These are phyloP conservation scores for Alaudala cheleensis DNA, from an alignment of 2,113 vertebrate species.

Conservation along the genomic window DNA sequence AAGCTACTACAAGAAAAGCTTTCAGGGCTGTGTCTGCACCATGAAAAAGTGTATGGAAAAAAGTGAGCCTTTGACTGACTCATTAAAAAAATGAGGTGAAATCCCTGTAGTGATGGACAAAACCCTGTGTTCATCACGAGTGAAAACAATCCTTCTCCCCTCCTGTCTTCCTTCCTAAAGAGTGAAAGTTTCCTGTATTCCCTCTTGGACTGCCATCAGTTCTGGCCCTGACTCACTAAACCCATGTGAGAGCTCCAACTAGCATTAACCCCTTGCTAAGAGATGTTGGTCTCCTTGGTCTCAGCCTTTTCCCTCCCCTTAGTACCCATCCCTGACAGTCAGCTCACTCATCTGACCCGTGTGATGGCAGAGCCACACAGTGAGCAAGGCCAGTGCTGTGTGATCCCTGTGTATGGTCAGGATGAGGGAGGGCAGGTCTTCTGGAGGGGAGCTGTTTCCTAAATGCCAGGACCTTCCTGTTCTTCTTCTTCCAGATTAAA, in stretches of 20 bases:
- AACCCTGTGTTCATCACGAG: neutral
- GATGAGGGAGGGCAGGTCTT: neutral
- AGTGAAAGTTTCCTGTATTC: conserved; percentile 40
- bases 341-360: neutral
- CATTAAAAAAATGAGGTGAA: neutral
- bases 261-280: neutral
- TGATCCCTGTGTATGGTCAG: neutral
- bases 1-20: neutral
- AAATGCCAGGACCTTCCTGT: neutral
- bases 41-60: neutral
- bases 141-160: neutral
- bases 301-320: neutral
- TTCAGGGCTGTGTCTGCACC: neutral
- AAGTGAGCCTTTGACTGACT: neutral
- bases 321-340: neutral
- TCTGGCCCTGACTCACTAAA: neutral
- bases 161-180: conserved; percentile 8
- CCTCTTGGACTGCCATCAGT: conserved; percentile 30
- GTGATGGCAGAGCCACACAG: neutral
- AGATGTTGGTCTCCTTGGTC: neutral
- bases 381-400: neutral
- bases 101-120: neutral
- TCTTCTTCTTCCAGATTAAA: neutral
- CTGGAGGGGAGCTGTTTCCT: neutral
- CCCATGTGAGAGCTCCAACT: neutral